These are phyloP conservation scores for Alligator mississippiensis DNA, from an alignment of 2,113 vertebrate genomes.

Conservation along the genomic window DNA sequence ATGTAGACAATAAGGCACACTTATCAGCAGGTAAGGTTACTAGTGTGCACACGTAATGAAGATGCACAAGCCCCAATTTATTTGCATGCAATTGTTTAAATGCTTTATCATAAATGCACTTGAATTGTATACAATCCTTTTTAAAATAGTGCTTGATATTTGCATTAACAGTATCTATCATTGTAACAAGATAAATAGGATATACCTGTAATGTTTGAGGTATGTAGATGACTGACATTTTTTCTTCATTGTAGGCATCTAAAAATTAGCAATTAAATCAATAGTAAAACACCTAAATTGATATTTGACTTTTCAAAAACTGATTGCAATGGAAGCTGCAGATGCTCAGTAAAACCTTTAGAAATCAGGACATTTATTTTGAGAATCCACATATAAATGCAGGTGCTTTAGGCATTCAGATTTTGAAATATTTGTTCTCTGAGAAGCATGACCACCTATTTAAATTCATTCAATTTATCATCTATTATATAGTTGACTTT, in stretches of 20 bases:
- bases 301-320: not conserved
- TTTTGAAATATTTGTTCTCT: not conserved
- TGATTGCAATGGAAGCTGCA: not conserved
- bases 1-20: not conserved
- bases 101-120: not conserved
- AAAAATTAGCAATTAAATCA: not conserved
- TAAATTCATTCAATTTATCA: not conserved
- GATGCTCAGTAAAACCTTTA: not conserved
- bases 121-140: not conserved
- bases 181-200: not conserved
- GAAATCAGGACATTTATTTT: not conserved
- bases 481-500: constrained; percentile 63
- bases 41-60: not conserved
- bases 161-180: not conserved
- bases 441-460: not conserved
- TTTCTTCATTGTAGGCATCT: not conserved
- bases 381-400: not conserved
- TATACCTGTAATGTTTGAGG: not conserved
- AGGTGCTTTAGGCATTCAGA: not conserved
- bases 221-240: not conserved
- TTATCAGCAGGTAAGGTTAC: not conserved
- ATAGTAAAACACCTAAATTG: not conserved
- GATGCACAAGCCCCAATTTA: not conserved
- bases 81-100: not conserved
- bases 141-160: not conserved